Conservation (phyloP, 2,797 vertebrate species). For the Glossophaga mutica region DNA sequence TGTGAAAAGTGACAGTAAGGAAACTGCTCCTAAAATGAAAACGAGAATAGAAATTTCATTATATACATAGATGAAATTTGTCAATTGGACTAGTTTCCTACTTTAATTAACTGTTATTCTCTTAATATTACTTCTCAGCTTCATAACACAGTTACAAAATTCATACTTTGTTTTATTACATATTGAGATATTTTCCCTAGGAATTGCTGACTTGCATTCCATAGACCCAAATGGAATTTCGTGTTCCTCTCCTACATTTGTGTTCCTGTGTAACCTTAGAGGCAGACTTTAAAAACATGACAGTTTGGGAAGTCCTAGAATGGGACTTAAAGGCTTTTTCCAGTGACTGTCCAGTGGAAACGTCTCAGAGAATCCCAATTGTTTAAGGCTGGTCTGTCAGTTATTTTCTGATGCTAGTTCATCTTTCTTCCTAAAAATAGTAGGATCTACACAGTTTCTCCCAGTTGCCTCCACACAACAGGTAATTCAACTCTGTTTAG, state of each 20-base stretch:
- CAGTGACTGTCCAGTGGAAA: not conserved
- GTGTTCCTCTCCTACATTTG: fast-evolving
- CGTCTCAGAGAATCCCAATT: not conserved
- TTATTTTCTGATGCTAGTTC: not conserved
- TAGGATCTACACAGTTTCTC: not conserved
- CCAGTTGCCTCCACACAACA: not conserved
- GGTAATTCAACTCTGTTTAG: not conserved
- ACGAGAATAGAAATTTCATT: not conserved
- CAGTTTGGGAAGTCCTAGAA: not conserved
- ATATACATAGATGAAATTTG: not conserved
- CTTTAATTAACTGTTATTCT: not conserved
- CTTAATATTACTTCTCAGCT: not conserved
- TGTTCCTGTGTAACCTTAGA: not conserved
- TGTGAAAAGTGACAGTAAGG: not conserved
- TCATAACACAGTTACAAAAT: slow-evolving; percentile 13
- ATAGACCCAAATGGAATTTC: not conserved
- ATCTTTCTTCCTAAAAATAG: not conserved
- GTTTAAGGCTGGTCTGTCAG: not conserved
- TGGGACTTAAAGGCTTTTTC: not conserved
- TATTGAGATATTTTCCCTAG: not conserved
- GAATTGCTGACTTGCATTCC: not conserved
- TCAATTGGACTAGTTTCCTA: not conserved
- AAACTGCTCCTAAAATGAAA: not conserved
- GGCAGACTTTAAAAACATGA: too few relatives aligned
- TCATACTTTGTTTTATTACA: not conserved